Conservation (phyloP, 2,113 vertebrate genomes). For the Calidris pugnax region DNA sequence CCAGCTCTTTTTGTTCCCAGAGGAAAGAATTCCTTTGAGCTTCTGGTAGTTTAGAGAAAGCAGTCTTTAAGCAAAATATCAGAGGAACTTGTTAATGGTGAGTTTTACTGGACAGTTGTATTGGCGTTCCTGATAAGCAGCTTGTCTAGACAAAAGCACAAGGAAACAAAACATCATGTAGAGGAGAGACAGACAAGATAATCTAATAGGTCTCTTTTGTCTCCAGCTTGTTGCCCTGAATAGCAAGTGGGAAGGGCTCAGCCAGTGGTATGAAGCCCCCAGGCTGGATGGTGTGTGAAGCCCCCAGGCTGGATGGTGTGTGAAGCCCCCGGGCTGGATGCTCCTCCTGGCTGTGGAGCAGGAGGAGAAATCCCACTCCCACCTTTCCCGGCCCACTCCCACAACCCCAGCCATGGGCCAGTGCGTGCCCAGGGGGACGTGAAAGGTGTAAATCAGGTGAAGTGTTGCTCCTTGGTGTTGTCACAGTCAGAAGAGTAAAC, state of each 20-base stretch:
- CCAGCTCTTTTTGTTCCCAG: neutral
- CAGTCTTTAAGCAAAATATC: neutral
- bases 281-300: neutral
- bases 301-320: neutral
- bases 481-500: neutral
- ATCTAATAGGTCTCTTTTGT: neutral
- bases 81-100: neutral
- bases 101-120: neutral
- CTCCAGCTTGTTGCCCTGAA: neutral
- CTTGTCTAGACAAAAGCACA: slow-evolving; percentile 8
- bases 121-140: neutral
- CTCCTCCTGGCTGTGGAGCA: neutral
- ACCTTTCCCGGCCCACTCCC: neutral
- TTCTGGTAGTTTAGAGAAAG: neutral
- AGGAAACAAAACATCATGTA: neutral
- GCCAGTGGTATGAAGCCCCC: no score
- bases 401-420: fast-evolving
- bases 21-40: neutral
- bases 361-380: neutral
- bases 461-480: neutral
- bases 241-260: neutral
- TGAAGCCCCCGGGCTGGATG: no score
- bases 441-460: neutral
- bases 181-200: neutral
- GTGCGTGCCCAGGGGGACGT: fast-evolving